A percentile compares a stretch with the other conserved stretches of the same genome.
phyloP scores from a whole-genome alignment of 1,140 invertebrate species.

The Nasonia vitripennis region DNA sequence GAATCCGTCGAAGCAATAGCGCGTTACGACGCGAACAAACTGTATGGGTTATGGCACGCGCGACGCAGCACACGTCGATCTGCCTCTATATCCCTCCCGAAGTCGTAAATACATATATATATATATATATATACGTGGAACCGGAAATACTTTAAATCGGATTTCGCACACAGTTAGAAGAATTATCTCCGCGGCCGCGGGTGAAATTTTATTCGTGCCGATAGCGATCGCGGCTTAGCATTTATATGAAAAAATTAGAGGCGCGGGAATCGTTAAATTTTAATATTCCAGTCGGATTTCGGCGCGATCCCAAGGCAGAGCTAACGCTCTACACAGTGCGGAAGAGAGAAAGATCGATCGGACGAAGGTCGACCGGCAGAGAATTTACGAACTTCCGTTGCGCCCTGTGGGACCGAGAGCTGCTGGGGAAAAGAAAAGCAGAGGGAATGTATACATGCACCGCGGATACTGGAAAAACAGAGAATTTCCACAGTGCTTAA shows the following conservation, averaged over 20 bases:
- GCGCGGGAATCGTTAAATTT: neutral
- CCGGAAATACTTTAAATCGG: neutral
- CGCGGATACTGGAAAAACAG: neutral
- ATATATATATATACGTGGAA: neutral
- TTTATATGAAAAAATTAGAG: slow-evolving; percentile 2
- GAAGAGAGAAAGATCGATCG: neutral
- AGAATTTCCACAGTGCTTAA: neutral
- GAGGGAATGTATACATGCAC: neutral
- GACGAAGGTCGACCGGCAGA: neutral
- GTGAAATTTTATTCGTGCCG: neutral
- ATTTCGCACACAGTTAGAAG: neutral
- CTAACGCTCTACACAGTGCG: neutral
- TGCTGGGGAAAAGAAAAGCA: neutral
- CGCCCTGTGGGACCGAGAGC: neutral
- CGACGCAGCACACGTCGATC: neutral
- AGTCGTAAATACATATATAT: neutral
- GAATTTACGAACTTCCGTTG: neutral
- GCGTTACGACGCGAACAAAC: neutral
- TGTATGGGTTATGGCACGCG: neutral
- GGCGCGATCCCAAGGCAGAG: neutral
- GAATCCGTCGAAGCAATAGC: neutral
- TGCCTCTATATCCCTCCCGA: neutral
- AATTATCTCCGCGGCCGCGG: neutral
- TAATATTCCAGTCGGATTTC: slow-evolving; percentile 18
- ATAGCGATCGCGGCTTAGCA: neutral